Percentiles rank a stretch among this genome's conserved stretches.
These are phyloP conservation scores for Megalurothrips usitatus DNA, from an alignment of 2,888 invertebrate genomes.

Conservation along the genomic window DNA sequence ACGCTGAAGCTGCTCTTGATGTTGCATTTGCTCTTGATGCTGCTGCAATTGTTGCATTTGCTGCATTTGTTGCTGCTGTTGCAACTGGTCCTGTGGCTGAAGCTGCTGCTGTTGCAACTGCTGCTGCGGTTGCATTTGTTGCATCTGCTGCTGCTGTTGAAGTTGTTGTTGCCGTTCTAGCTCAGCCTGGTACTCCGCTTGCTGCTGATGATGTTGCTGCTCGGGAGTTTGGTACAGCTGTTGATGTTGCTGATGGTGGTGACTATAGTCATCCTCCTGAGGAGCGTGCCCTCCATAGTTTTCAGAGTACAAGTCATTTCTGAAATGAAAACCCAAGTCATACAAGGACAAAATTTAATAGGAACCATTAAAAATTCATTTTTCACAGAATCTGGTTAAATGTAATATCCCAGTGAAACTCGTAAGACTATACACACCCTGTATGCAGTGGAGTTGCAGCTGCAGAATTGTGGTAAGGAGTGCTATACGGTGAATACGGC, in stretches of 20 bases:
- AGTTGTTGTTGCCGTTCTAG: slow-evolving; percentile 31
- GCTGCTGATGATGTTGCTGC: background rate
- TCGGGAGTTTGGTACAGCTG: background rate
- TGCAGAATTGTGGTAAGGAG: slow-evolving; percentile 45
- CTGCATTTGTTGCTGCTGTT: slow-evolving; percentile 37
- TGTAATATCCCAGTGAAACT: background rate
- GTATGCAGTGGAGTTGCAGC: slow-evolving; percentile 39
- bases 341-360: background rate
- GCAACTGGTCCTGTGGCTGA: slow-evolving; percentile 33
- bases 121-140: slow-evolving; percentile 37
- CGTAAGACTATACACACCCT: slow-evolving; percentile 29
- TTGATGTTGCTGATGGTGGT: background rate
- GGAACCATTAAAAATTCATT: background rate
- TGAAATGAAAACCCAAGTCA: slow-evolving; percentile 29
- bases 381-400: background rate
- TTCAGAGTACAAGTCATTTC: slow-evolving; percentile 37
- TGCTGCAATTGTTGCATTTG: slow-evolving; percentile 31
- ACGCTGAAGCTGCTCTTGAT: slow-evolving; percentile 31
- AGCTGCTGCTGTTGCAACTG: slow-evolving; percentile 33
- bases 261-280: background rate
- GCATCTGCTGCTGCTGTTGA: slow-evolving; percentile 37
- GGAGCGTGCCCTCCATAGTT: slow-evolving; percentile 28
- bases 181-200: background rate
- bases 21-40: slow-evolving; percentile 33
- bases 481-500: slow-evolving; percentile 47